Evolutionary conservation across 2,113 vertebrate genomes (phyloP).

Genomic region (Martes martes): DNA sequence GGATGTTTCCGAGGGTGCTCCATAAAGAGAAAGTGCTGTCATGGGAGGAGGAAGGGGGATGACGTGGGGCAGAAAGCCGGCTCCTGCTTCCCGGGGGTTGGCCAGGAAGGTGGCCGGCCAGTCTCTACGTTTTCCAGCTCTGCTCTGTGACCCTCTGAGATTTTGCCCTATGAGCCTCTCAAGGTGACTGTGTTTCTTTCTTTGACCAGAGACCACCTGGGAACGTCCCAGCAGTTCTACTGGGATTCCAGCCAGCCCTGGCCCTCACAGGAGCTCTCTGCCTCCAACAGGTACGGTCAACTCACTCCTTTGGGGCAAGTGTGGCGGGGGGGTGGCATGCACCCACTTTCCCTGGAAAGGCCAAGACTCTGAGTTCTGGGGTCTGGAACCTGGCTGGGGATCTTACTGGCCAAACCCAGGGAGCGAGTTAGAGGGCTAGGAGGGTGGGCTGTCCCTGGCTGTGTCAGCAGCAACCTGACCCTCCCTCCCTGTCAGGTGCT

Average conservation of each 20-base stretch:
- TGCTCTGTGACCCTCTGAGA: background rate
- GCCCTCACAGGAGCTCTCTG: slow-evolving; percentile 89
- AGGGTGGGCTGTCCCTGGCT: background rate
- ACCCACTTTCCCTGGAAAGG: background rate
- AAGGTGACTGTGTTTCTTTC: slow-evolving; percentile 24
- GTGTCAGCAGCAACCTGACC: background rate
- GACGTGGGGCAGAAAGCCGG: background rate
- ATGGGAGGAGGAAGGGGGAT: background rate
- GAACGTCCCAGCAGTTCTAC: slow-evolving; percentile 91
- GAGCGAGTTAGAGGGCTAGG: background rate
- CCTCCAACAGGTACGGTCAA: slow-evolving; percentile 90
- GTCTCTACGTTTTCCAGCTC: background rate
- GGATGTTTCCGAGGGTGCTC: background rate
- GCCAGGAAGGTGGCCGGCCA: background rate
- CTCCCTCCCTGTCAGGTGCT: background rate
- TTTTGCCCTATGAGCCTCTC: slow-evolving; percentile 9
- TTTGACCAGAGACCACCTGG: slow-evolving; percentile 94
- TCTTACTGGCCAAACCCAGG: background rate
- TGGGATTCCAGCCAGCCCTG: slow-evolving; percentile 86
- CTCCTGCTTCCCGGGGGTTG: background rate
- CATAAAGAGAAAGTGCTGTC: background rate
- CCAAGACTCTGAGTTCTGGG: background rate
- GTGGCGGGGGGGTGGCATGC: background rate
- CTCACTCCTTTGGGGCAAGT: rapidly evolving
- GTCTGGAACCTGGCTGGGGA: background rate